phyloP scores from a whole-genome alignment of 2,888 invertebrate genomes.

The Mythimna albipuncta region DNA sequence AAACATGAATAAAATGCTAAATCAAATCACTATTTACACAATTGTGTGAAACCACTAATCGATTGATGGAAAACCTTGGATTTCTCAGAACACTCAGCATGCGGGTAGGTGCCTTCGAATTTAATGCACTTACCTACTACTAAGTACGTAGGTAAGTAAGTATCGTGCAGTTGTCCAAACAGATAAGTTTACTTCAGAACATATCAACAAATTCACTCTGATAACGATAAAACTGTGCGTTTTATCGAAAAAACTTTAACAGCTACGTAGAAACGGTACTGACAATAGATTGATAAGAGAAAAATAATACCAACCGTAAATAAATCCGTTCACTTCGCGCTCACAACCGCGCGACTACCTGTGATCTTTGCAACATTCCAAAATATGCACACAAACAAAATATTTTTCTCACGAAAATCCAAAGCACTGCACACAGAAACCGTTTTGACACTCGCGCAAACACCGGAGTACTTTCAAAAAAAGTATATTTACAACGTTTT shows the following conservation, averaged over 20 bases:
- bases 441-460: constrained; percentile 73
- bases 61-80: constrained; percentile 62
- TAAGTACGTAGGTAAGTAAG: background rate
- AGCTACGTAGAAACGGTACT: constrained; percentile 68
- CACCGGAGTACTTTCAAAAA: constrained; percentile 79
- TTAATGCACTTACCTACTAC: constrained; percentile 32
- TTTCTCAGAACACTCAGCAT: constrained; percentile 36
- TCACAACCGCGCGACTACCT: constrained; percentile 70
- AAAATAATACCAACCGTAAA: constrained; percentile 77
- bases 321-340: constrained; percentile 78
- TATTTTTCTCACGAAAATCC: constrained; percentile 68
- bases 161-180: constrained; percentile 59
- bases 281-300: constrained; percentile 77
- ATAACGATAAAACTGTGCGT: constrained; percentile 60
- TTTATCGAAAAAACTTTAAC: constrained; percentile 65
- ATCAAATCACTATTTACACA: constrained; percentile 62
- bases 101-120: constrained; percentile 63
- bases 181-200: constrained; percentile 54
- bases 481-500: constrained; percentile 79
- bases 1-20: constrained; percentile 46
- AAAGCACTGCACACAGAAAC: constrained; percentile 69
- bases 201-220: constrained; percentile 60
- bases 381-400: constrained; percentile 74
- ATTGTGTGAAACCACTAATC: constrained; percentile 60
- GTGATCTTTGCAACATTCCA: constrained; percentile 84